Conservation (phyloP, 2,888 invertebrate genomes). For the Subacronicta megacephala region DNA sequence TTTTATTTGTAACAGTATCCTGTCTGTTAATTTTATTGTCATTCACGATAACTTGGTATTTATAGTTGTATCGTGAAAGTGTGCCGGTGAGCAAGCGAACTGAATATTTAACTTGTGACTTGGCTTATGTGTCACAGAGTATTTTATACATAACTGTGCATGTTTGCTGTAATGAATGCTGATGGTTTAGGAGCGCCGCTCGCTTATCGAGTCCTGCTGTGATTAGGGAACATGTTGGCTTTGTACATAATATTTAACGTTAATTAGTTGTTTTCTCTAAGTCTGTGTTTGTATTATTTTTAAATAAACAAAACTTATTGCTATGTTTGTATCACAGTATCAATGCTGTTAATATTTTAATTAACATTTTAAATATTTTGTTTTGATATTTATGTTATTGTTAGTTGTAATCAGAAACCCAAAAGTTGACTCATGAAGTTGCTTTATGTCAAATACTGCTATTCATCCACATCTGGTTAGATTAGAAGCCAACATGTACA, state of each 20-base stretch:
- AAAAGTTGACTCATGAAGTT: no score
- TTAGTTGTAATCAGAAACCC: no score
- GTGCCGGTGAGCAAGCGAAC: constrained; percentile 70
- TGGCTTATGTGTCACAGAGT: constrained; percentile 42
- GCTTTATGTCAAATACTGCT: no score
- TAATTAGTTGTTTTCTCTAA: no score
- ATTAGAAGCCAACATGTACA: no score
- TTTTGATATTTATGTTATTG: no score
- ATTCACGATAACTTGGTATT: constrained; percentile 6
- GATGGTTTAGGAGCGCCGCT: constrained; percentile 24
- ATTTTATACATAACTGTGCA: constrained; percentile 38
- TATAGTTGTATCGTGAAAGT: constrained; percentile 69
- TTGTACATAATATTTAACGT: constrained; percentile 33
- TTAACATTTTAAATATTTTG: no score
- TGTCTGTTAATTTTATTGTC: constrained; percentile 10
- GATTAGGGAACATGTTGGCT: constrained; percentile 54
- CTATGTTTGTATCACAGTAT: background rate
- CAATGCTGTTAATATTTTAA: no score
- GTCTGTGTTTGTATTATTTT: background rate
- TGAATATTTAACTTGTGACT: constrained; percentile 70
- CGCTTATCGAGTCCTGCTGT: constrained; percentile 30
- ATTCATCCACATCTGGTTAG: no score
- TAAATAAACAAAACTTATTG: background rate
- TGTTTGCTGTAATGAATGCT: constrained; percentile 30
- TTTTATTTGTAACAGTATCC: constrained; percentile 30